A percentile compares a stretch with the other conserved stretches of the same genome.
These are phyloP conservation scores for Polydrusus tereticollis DNA, from an alignment of 2,888 invertebrate genomes.

Conservation along the genomic window DNA sequence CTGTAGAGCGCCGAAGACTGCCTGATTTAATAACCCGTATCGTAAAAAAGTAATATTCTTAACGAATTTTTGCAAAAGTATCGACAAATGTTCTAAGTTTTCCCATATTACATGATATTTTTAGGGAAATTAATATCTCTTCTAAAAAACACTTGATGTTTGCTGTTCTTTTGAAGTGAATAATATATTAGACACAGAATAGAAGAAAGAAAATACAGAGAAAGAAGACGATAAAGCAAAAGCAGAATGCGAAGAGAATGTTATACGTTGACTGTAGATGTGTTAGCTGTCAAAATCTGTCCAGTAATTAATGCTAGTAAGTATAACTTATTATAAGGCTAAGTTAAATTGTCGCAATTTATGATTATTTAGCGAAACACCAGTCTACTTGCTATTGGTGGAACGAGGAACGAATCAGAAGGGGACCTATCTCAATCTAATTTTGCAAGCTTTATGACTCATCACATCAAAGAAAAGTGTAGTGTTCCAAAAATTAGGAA, in stretches of 20 bases:
- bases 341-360: constrained; percentile 51
- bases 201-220: not conserved
- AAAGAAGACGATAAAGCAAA: constrained; percentile 14
- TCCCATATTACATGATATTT: constrained; percentile 5
- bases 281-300: constrained; percentile 48
- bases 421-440: constrained; percentile 45
- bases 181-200: not conserved
- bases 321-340: constrained; percentile 54
- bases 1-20: too few species aligned
- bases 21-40: too few species aligned
- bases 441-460: constrained; percentile 39
- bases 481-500: constrained; percentile 52
- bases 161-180: constrained; percentile 16
- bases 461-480: constrained; percentile 33
- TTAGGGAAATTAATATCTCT: not conserved
- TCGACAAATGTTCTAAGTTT: constrained; percentile 13
- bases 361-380: constrained; percentile 49
- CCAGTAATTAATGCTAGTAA: constrained; percentile 39
- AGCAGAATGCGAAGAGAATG: constrained; percentile 26
- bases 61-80: constrained; percentile 18
- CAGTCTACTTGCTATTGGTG: constrained; percentile 53
- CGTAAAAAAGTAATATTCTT: constrained; percentile 20
- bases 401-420: constrained; percentile 53
- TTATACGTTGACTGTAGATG: constrained; percentile 51
- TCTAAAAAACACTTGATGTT: not conserved